Evolutionary conservation across 2,113 vertebrate species (phyloP), one percentile per base, ranked within the genome.

Genomic region (Nycticebus coucang): DNA sequence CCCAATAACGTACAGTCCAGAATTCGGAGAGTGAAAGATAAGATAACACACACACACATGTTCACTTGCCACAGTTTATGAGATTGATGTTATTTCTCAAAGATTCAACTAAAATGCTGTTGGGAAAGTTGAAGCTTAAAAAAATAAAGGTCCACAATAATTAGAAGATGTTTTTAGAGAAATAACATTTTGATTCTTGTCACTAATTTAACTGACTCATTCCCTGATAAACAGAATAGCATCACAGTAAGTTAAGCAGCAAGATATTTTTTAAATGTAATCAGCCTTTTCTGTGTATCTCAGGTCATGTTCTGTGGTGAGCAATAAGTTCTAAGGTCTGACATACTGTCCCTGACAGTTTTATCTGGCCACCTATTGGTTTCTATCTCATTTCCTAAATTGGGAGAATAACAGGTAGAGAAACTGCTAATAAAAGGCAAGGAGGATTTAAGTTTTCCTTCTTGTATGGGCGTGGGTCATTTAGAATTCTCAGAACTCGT

Each of bases 401-500:
- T n/a, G 4, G 60, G 50, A 62, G 72, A 41, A 66, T 59, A 84
- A 78, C 68, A 87, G 19, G 28, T n/a, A 30, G 5, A 78, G 68
- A 93, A 77, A 50, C 15, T 82, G 33, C 17, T 94, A 92, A 90
- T 62, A 62, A 92, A 75, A 81, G 11, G n/a, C 11, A 82, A 53
- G 53, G 59, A 80, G 45, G 2, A 75, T 79, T 84, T 87, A 60
- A 84, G 2, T 74, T 89, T 90, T 78, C 57, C 87, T 90, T 77
- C 72, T n/a, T n/a, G 60, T 78, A 53, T 68, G 33, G 28, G 62
- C 1, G 55, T 95, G 50, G 41, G 72, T 95, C 79, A 97, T 81
- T 66, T n/a, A 17, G 28, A 85, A 88, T 97, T 97, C 96, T 96
- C 93, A 97, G 97, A 97, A 97, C 2, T 14, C 22, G 57, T 21